Evolutionary conservation across 2,888 invertebrate genomes (phyloP).

Genomic region (Dynastes tityus): DNA sequence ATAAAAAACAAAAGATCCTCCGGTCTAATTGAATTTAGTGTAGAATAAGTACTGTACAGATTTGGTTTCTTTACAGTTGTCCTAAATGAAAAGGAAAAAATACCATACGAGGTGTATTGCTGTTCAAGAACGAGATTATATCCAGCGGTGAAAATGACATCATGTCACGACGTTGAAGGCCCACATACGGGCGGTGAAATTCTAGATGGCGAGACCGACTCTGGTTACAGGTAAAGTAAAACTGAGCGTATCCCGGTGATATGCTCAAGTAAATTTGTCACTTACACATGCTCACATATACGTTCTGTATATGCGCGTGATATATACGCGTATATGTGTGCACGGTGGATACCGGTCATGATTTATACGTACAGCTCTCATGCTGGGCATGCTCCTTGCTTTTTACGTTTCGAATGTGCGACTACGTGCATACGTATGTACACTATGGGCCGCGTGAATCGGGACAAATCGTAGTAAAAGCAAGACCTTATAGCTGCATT

Average conservation of each 20-base stretch:
- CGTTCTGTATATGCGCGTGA: constrained; percentile 8
- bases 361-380: constrained; percentile 60
- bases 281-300: constrained; percentile 56
- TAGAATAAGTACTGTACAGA: neutral
- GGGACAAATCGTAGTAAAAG: no score
- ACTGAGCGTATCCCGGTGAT: constrained; percentile 65
- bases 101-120: constrained; percentile 21
- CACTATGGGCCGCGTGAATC: neutral
- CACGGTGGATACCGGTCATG: constrained; percentile 59
- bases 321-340: constrained; percentile 34
- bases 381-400: constrained; percentile 58
- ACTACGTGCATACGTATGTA: neutral
- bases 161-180: constrained; percentile 56
- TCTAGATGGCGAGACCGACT: constrained; percentile 64
- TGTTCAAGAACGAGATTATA: constrained; percentile 46
- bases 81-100: constrained; percentile 36
- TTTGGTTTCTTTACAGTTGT: constrained; percentile 33
- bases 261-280: constrained; percentile 68
- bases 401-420: constrained; percentile 48
- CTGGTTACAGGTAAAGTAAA: constrained; percentile 65
- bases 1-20: constrained; percentile 1
- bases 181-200: constrained; percentile 64
- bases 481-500: no score
- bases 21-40: constrained; percentile 33
- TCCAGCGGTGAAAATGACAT: constrained; percentile 53